Base-by-base conservation (phyloP, 2,888 invertebrate species). In the Uropetala carovei region DNA sequence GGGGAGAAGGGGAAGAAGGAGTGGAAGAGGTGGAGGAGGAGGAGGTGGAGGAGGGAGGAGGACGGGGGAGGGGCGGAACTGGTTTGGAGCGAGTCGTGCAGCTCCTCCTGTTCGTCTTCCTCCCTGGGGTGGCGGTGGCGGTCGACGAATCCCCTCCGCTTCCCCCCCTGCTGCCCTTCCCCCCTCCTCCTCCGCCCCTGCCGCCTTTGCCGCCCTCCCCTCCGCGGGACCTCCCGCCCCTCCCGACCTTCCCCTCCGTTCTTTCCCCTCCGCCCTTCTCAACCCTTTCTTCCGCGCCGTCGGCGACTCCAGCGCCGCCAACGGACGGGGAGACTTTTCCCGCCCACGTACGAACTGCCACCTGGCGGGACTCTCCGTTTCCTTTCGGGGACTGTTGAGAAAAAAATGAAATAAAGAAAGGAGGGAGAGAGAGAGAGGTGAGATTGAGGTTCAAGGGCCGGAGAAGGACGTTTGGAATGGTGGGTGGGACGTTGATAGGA, bases 361-460 rank as follows among this genome's bases (percentile, higher is more conserved):
- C 89, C 89, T 89, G 89, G 64, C 89, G 89, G 68, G 64, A 43
- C 11, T 89, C 89, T 16, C 86, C 60, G 60, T 86, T 86, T 59
- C 89, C 89, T 89, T 89, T 89, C 89, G 89, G 64, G 89, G 89
- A 89, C 89, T 89, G 89, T 83, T 83, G 43, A n/a, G n/a, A n/a
- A n/a, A n/a, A n/a, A n/a, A n/a, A n/a, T n/a, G 43, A n/a, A 18
- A 57, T 3, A 43, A 43, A 43, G 43, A 43, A 57, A 14, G 56
- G 13, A 16, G 30, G 30, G 27, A 14, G 59, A 22, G 30, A 18
- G 60, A 16, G 22, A 58, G 85, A 57, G 85, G 13, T 5, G n/a
- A 58, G 57, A 10, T 18, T 13, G 58, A 13, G 85, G 56, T 43
- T 82, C 30, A 85, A 68, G 68, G 85, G 27, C n/a, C 13, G 85